These are phyloP conservation scores for Iselma pallidipennis DNA, from an alignment of 2,888 invertebrate genomes.

Conservation along the genomic window DNA sequence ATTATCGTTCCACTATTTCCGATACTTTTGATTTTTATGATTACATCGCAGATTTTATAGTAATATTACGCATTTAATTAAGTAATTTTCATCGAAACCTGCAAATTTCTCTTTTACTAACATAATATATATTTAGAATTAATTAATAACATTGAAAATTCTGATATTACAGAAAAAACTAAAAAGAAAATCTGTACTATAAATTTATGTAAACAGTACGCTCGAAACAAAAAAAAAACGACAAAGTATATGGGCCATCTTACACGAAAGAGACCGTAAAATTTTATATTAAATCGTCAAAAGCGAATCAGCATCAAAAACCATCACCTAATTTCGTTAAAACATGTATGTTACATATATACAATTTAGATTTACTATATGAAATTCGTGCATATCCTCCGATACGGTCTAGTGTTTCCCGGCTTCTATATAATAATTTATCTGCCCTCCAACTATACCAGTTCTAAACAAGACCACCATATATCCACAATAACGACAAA, in stretches of 20 bases:
- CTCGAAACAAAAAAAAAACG: background rate
- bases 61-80: background rate
- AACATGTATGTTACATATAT: constrained; percentile 22
- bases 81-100: background rate
- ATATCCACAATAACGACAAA: background rate
- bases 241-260: background rate
- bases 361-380: constrained; percentile 25
- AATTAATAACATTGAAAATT: background rate
- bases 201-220: no score
- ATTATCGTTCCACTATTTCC: no score
- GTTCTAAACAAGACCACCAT: constrained; percentile 9
- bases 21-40: no score
- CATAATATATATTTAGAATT: no score
- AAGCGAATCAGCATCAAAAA: constrained; percentile 26
- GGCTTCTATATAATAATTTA: constrained; percentile 40
- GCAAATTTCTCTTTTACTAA: no score
- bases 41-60: no score
- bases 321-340: constrained; percentile 25
- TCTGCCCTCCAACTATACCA: constrained; percentile 13
- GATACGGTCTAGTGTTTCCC: constrained; percentile 40
- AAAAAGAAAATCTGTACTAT: no score
- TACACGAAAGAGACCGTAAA: constrained; percentile 43
- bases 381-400: constrained; percentile 18
- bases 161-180: background rate
- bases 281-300: constrained; percentile 36